phyloP scores from a whole-genome alignment of 2,888 invertebrate species.

The Lissonota sp. region DNA sequence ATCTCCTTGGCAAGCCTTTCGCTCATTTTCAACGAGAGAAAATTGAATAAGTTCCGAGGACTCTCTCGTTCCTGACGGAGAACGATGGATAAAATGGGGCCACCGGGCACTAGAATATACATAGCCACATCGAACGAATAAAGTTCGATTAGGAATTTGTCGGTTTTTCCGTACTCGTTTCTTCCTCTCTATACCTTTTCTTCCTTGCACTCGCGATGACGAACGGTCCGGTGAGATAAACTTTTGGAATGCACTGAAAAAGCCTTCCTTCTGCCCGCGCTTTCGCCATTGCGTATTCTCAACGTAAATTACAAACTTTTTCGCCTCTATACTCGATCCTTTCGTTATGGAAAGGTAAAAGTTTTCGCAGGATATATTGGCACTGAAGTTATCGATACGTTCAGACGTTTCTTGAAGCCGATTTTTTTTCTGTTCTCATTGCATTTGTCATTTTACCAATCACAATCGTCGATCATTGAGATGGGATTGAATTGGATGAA shows the following conservation, averaged over 20 bases:
- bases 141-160: slow-evolving; percentile 61
- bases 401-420: background rate
- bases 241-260: slow-evolving; percentile 37
- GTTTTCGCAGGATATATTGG: slow-evolving; percentile 28
- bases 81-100: slow-evolving; percentile 3
- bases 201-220: slow-evolving; percentile 27
- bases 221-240: slow-evolving; percentile 26
- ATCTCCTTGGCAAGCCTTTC: slow-evolving; percentile 36
- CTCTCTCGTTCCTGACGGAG: background rate
- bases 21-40: slow-evolving; percentile 61
- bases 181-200: background rate
- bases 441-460: background rate
- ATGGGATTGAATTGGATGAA: too few relatives aligned
- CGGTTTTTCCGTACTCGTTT: slow-evolving; percentile 6
- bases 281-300: background rate
- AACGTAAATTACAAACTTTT: slow-evolving; percentile 38
- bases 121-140: slow-evolving; percentile 48
- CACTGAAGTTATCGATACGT: slow-evolving; percentile 10
- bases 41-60: slow-evolving; percentile 63
- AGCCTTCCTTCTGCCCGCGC: background rate
- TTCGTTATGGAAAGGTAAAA: slow-evolving; percentile 16
- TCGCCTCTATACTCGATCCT: slow-evolving; percentile 2
- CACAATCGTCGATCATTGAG: too few relatives aligned
- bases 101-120: background rate
- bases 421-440: slow-evolving; percentile 2